Conservation (phyloP, 2,113 vertebrate genomes). For the Corythornis vintsioides region DNA sequence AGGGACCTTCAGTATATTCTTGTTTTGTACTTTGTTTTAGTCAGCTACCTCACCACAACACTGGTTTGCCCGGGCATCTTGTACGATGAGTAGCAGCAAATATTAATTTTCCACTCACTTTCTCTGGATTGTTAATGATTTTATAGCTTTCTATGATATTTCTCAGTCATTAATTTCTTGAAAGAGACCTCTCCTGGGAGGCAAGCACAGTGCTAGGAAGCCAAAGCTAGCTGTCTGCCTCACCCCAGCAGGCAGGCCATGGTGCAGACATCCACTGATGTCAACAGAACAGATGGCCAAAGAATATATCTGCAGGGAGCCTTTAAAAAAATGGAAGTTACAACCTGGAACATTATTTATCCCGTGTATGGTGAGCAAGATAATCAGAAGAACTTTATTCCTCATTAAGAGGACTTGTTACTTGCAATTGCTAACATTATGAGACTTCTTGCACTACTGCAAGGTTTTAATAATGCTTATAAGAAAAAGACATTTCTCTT, state of each 20-base stretch:
- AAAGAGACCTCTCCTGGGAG: neutral
- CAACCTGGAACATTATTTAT: neutral
- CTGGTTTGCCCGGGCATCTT: neutral
- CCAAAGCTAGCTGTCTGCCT: neutral
- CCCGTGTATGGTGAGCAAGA: neutral
- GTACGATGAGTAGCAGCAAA: neutral
- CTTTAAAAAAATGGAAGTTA: slow-evolving; percentile 7
- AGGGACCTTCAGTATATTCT: neutral
- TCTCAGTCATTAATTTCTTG: neutral
- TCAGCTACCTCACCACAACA: neutral
- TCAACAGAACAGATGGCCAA: slow-evolving; percentile 14
- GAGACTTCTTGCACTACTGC: neutral
- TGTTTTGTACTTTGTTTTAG: neutral
- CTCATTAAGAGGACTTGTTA: neutral
- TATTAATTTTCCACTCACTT: neutral
- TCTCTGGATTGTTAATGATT: neutral
- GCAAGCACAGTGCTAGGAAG: neutral
- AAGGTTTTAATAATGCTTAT: neutral
- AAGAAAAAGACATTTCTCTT: neutral
- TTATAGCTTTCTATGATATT: neutral
- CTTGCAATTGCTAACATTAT: neutral
- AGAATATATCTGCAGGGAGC: neutral
- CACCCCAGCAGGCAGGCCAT: neutral
- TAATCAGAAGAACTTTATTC: neutral
- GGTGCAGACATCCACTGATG: neutral